phyloP scores from a whole-genome alignment of 2,888 invertebrate species.

The Xanthorhoe designata region DNA sequence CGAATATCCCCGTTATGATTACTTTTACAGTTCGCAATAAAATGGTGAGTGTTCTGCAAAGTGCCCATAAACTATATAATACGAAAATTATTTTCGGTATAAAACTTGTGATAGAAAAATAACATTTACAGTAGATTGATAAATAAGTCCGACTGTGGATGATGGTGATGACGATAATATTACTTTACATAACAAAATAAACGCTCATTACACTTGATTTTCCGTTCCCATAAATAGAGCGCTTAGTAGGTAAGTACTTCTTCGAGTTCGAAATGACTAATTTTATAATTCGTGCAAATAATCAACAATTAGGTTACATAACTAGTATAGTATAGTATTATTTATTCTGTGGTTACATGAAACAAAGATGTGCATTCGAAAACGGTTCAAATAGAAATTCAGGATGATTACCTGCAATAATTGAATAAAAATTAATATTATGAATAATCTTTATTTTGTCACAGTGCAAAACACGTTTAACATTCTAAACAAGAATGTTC shows the following conservation, averaged over 20 bases:
- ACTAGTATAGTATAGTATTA: too few species aligned
- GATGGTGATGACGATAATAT: too few species aligned
- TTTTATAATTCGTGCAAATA: background rate
- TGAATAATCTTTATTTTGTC: too few species aligned
- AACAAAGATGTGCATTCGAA: background rate
- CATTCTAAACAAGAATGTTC: background rate
- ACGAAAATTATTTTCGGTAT: too few species aligned
- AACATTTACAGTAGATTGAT: too few species aligned
- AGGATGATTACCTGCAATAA: background rate
- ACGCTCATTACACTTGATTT: background rate
- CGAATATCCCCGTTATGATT: slow-evolving; percentile 60
- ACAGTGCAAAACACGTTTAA: too few species aligned
- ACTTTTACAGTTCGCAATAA: slow-evolving; percentile 54
- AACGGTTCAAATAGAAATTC: background rate
- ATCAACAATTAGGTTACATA: too few species aligned
- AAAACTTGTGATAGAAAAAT: too few species aligned
- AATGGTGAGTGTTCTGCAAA: slow-evolving; percentile 23
- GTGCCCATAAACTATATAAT: background rate
- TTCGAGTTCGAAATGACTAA: background rate
- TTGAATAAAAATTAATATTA: background rate
- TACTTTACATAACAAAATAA: too few species aligned
- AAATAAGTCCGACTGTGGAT: too few species aligned
- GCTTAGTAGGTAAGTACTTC: background rate
- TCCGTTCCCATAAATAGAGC: background rate
- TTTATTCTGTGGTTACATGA: background rate